Evolutionary conservation across 2,797 vertebrate genomes (phyloP), one percentile per base, ranked within the genome.

Genomic region (Momotus momota): DNA sequence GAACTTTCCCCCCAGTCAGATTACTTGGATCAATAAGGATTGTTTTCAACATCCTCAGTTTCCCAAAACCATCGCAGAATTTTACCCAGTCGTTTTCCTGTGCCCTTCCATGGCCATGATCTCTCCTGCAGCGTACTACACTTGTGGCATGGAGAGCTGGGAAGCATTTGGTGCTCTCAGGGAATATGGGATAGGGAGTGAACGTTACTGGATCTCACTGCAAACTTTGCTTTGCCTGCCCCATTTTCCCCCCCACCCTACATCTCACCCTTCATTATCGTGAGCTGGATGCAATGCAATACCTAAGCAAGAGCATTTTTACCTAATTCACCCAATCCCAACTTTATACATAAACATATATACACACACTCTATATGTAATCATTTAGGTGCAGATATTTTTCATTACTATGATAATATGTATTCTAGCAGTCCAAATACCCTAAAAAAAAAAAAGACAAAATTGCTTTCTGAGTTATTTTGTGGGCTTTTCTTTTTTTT

Each of bases 111-210:
- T 1, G 7, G 7, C 5, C 31, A 58, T 27, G 26, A 67, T 38
- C 66, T 58, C 29, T 79, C 40, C n/a, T 62, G 46, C 26, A 81
- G 43, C 40, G 12, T 13, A 14, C 31, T 15, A 33, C 5, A 48
- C 21, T 40, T 70, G 19, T 18, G 23, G 23, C 48, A 43, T 51
- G 35, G 38, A 85, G 33, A 55, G 14, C 29, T 46, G 21, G 16
- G 41, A 79, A 87, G 27, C 0, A 0, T 61, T 72, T 58, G 18
- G 22, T 2, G 6, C 29, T 5, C 7, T 7, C 4, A 6, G 8
- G 4, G 9, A 67, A n/a, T 35, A 46, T 5, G 16, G 10, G 10
- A 40, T 41, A 52, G 21, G 20, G 55, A 90, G 69, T 15, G 7
- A 82, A 58, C 43, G 26, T 22, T 74, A 18, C 35, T 9, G 23